These are phyloP conservation scores for Palaemon carinicauda DNA, from an alignment of 1,140 invertebrate species.

Conservation along the genomic window DNA sequence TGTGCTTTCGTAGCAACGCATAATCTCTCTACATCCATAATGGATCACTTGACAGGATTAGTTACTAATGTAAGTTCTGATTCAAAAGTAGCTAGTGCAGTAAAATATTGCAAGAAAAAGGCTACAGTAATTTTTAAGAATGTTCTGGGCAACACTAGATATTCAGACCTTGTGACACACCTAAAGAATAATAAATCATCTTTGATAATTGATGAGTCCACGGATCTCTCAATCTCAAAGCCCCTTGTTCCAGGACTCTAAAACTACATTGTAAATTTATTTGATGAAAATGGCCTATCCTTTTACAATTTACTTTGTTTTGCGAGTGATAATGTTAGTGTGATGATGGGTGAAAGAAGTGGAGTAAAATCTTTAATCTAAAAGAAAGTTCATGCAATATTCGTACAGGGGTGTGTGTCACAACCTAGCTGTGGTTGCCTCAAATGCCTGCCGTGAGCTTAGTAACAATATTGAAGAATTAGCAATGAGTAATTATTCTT, in stretches of 20 bases:
- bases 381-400: constrained; percentile 20
- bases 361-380: constrained; percentile 38
- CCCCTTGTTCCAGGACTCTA: constrained; percentile 44
- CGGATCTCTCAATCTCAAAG: constrained; percentile 46
- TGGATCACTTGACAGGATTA: constrained; percentile 28
- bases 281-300: constrained; percentile 23
- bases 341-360: constrained; percentile 32
- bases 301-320: constrained; percentile 55
- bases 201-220: constrained; percentile 51
- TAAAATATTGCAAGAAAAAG: constrained; percentile 54
- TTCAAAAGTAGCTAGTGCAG: constrained; percentile 22
- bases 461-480: constrained; percentile 34
- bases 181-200: constrained; percentile 49
- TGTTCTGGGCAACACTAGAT: constrained; percentile 24
- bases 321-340: constrained; percentile 48
- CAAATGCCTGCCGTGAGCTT: constrained; percentile 13
- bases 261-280: constrained; percentile 27
- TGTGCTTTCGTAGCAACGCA: constrained; percentile 41
- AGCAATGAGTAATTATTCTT: neutral
- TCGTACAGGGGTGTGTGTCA: constrained; percentile 45
- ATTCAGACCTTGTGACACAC: constrained; percentile 24
- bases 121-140: constrained; percentile 20
- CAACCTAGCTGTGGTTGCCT: constrained; percentile 17
- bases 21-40: constrained; percentile 21
- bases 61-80: constrained; percentile 18